Conservation (phyloP, 2,888 invertebrate genomes). For the Morpho achilles region DNA sequence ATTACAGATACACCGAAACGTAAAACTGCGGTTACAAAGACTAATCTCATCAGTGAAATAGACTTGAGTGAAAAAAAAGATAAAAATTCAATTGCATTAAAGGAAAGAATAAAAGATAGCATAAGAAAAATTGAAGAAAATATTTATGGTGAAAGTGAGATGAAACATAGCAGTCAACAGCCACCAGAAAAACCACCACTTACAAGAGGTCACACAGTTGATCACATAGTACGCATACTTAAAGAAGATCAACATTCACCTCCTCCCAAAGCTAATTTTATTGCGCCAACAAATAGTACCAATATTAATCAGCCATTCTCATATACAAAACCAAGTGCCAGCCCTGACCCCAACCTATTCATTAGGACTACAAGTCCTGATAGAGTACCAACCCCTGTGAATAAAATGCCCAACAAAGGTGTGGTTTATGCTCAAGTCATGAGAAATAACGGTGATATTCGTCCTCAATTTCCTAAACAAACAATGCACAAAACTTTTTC, state of each 20-base stretch:
- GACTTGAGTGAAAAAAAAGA: constrained; percentile 55
- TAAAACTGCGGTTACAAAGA: constrained; percentile 59
- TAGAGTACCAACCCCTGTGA: constrained; percentile 62
- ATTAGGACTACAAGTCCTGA: constrained; percentile 68
- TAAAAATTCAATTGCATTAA: constrained; percentile 47
- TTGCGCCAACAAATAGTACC: constrained; percentile 80
- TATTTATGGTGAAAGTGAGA: constrained; percentile 75
- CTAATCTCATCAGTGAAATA: constrained; percentile 59
- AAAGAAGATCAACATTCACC: constrained; percentile 85
- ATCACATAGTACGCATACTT: constrained; percentile 86
- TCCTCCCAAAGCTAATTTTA: constrained; percentile 82
- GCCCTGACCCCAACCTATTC: constrained; percentile 70
- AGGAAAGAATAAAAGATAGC: constrained; percentile 73
- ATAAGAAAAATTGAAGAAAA: constrained; percentile 73
- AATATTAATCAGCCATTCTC: constrained; percentile 90
- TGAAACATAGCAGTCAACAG: constrained; percentile 86
- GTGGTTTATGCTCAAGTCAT: constrained; percentile 90
- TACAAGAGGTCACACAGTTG: constrained; percentile 86
- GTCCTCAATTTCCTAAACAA: constrained; percentile 51
- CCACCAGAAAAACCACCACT: constrained; percentile 84
- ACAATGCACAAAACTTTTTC: constrained; percentile 76
- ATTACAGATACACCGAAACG: constrained; percentile 66
- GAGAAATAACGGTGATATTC: constrained; percentile 57
- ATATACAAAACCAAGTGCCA: constrained; percentile 83
- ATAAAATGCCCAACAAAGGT: constrained; percentile 76